Conservation (phyloP, 2,113 vertebrate genomes). For the Takifugu flavidus region DNA sequence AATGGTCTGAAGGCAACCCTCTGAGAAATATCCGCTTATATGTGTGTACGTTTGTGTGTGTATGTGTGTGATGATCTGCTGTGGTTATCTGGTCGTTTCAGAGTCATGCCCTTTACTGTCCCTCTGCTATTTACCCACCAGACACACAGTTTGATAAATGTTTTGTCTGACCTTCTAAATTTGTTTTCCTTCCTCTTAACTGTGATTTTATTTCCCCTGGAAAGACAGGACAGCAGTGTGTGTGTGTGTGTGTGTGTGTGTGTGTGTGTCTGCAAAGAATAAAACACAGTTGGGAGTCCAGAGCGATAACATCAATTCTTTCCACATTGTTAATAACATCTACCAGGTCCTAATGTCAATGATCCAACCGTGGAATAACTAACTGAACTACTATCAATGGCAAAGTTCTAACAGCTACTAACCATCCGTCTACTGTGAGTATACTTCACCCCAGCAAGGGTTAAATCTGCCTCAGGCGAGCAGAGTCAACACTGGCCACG, state of each 20-base stretch:
- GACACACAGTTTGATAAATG: conserved; percentile 74
- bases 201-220: conserved; percentile 67
- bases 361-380: too few relatives aligned
- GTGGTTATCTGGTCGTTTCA: conserved; percentile 67
- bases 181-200: conserved; percentile 70
- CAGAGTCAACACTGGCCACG: conserved; percentile 81
- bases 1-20: conserved; percentile 48
- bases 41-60: too few relatives aligned
- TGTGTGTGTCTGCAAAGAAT: conserved; percentile 14
- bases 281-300: background rate
- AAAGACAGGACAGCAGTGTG: conserved; percentile 42
- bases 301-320: conserved; percentile 30
- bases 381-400: conserved; percentile 5
- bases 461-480: conserved; percentile 81
- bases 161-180: conserved; percentile 69
- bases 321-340: conserved; percentile 20
- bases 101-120: conserved; percentile 73
- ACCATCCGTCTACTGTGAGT: conserved; percentile 41
- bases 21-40: conserved; percentile 61
- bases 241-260: conserved; percentile 19
- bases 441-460: conserved; percentile 70
- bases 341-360: conserved; percentile 32
- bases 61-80: conserved; percentile 59
- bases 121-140: conserved; percentile 72
- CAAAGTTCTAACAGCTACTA: conserved; percentile 14